phyloP scores from a whole-genome alignment of 2,888 invertebrate species.

The Malachius bipustulatus region DNA sequence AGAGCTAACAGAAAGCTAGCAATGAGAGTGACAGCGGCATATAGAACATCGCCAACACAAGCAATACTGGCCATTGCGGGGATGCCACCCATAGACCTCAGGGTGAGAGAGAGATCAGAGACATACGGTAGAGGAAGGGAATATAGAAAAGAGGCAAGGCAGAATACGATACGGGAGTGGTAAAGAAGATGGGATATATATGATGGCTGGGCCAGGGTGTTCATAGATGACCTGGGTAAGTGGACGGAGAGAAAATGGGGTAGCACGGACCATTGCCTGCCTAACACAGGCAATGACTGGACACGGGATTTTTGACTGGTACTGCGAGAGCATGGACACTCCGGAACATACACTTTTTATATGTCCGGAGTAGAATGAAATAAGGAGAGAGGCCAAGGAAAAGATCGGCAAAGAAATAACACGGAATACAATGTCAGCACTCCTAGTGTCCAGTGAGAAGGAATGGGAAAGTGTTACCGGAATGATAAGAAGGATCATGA shows the following conservation, averaged over 20 bases:
- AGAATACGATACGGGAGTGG: not conserved
- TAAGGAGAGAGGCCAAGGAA: no score
- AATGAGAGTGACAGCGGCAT: constrained; percentile 5
- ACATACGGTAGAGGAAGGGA: not conserved
- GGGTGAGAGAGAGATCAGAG: constrained; percentile 6
- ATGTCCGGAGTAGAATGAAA: no score
- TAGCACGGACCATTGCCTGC: not conserved
- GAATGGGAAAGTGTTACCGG: no score
- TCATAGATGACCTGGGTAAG: constrained; percentile 1
- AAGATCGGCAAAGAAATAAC: no score
- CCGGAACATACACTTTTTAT: no score
- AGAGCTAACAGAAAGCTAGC: constrained; percentile 1
- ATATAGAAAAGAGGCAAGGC: constrained; percentile 5
- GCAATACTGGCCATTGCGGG: constrained; percentile 7
- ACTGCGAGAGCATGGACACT: no score
- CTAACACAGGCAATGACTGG: no score
- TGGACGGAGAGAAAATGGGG: constrained; percentile 7
- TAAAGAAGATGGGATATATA: not conserved
- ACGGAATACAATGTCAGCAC: no score
- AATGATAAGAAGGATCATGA: no score
- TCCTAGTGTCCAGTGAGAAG: no score
- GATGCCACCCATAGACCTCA: not conserved
- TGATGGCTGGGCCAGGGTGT: not conserved
- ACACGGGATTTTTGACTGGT: no score
- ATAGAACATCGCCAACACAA: not conserved